A percentile compares a stretch with the other conserved stretches of the same genome.
Conservation (phyloP, 1,140 invertebrate species). For the Daktulosphaira vitifoliae region DNA sequence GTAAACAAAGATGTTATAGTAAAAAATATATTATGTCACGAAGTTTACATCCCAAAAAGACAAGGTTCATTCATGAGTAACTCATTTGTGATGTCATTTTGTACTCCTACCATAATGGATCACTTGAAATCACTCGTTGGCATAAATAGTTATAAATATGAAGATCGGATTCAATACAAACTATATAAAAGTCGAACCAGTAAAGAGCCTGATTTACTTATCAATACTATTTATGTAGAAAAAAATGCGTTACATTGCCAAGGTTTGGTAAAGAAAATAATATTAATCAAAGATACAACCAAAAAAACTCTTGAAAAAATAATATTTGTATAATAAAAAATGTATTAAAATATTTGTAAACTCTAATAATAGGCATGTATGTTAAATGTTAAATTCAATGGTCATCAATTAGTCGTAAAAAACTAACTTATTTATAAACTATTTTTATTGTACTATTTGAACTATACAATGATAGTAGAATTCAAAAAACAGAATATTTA, state of each 20-base stretch:
- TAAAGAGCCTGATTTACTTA: neutral
- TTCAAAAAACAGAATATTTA: no score
- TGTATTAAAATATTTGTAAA: no score
- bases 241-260: conserved; percentile 12
- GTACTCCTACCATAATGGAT: neutral
- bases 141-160: neutral
- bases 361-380: no score
- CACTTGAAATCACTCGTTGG: neutral
- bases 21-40: neutral
- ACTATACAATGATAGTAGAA: no score
- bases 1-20: no score
- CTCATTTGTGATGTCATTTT: conserved; percentile 11
- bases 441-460: no score
- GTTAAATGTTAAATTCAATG: no score
- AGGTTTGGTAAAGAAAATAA: conserved; percentile 11
- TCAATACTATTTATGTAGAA: conserved; percentile 9
- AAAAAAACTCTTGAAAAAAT: neutral
- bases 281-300: neutral
- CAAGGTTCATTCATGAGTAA: neutral
- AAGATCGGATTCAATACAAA: conserved; percentile 5
- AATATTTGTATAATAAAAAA: neutral
- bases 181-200: neutral
- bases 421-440: no score
- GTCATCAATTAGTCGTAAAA: no score
- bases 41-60: conserved; percentile 1